phyloP scores from a whole-genome alignment of 1,140 invertebrate genomes.

The Lithobius niger region DNA sequence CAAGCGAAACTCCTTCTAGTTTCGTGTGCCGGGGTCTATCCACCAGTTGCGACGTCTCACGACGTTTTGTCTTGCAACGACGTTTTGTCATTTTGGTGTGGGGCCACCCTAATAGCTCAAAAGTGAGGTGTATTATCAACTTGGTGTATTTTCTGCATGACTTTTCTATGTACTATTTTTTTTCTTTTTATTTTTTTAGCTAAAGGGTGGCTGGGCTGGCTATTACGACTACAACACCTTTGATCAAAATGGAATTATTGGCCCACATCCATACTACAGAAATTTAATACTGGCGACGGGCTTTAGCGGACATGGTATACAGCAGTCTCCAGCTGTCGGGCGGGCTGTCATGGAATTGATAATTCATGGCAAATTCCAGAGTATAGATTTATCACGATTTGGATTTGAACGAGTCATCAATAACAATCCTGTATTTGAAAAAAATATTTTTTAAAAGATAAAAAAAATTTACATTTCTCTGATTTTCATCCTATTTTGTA shows the following conservation, averaged over 20 bases:
- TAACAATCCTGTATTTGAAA: conserved; percentile 49
- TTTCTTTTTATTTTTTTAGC: conserved; percentile 36
- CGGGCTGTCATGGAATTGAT: conserved; percentile 71
- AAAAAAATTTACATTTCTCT: too few relatives aligned
- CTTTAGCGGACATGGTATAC: conserved; percentile 84
- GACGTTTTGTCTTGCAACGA: too few relatives aligned
- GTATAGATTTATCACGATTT: conserved; percentile 64
- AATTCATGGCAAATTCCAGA: conserved; percentile 51
- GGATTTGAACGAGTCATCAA: conserved; percentile 64
- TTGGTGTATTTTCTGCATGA: too few relatives aligned
- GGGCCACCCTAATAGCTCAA: too few relatives aligned
- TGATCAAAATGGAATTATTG: conserved; percentile 87
- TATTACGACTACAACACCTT: conserved; percentile 84
- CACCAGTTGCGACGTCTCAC: too few relatives aligned
- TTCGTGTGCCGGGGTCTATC: too few relatives aligned
- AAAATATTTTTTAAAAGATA: too few relatives aligned
- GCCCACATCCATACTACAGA: conserved; percentile 66
- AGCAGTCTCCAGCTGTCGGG: conserved; percentile 76
- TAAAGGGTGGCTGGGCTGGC: conserved; percentile 70
- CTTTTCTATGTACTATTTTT: too few relatives aligned
- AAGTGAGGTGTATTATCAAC: too few relatives aligned
- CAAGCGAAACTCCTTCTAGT: too few relatives aligned
- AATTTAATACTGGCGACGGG: conserved; percentile 82
- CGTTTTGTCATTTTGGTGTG: too few relatives aligned
- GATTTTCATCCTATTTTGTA: too few relatives aligned